A percentile compares a stretch with the other conserved stretches of the same genome.
phyloP scores from a whole-genome alignment of 2,888 invertebrate genomes.

The Masnerella sp. region DNA sequence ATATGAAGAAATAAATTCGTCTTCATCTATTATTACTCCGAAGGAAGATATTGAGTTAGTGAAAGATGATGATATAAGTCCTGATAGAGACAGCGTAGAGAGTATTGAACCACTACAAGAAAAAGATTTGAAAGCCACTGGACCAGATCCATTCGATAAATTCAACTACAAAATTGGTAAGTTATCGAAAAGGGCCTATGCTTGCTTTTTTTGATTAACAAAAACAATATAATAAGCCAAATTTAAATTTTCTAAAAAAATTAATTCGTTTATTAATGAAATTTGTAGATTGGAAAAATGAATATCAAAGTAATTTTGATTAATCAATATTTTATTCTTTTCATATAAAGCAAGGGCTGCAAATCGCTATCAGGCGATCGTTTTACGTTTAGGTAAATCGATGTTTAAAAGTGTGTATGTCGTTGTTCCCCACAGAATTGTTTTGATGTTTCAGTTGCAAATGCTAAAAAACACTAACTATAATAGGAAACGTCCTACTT shows the following conservation, averaged over 20 bases:
- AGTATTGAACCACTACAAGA: slow-evolving; percentile 75
- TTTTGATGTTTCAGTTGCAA: slow-evolving; percentile 49
- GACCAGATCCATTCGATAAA: slow-evolving; percentile 78
- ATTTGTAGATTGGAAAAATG: too few relatives aligned
- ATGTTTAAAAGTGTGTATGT: slow-evolving; percentile 56
- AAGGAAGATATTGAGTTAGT: slow-evolving; percentile 64
- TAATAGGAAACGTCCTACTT: too few relatives aligned
- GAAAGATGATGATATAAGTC: slow-evolving; percentile 66
- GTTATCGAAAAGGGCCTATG: too few relatives aligned
- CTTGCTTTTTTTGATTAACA: slow-evolving; percentile 23
- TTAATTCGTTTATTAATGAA: slow-evolving; percentile 3
- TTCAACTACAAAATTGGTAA: slow-evolving; percentile 77
- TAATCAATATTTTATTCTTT: slow-evolving; percentile 60
- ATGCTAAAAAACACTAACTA: too few relatives aligned
- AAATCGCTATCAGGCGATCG: slow-evolving; percentile 76
- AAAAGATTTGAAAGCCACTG: slow-evolving; percentile 75
- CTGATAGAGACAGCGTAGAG: slow-evolving; percentile 71
- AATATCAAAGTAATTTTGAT: slow-evolving; percentile 9
- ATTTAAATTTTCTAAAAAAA: neutral
- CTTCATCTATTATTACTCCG: slow-evolving; percentile 66
- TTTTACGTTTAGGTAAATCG: slow-evolving; percentile 77
- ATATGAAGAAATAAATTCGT: slow-evolving; percentile 75
- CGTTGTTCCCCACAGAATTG: slow-evolving; percentile 41
- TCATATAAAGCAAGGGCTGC: slow-evolving; percentile 74
- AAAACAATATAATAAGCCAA: too few relatives aligned